These are phyloP conservation scores for Ivindomyrus marchei DNA, from an alignment of 2,113 vertebrate genomes.

Conservation along the genomic window DNA sequence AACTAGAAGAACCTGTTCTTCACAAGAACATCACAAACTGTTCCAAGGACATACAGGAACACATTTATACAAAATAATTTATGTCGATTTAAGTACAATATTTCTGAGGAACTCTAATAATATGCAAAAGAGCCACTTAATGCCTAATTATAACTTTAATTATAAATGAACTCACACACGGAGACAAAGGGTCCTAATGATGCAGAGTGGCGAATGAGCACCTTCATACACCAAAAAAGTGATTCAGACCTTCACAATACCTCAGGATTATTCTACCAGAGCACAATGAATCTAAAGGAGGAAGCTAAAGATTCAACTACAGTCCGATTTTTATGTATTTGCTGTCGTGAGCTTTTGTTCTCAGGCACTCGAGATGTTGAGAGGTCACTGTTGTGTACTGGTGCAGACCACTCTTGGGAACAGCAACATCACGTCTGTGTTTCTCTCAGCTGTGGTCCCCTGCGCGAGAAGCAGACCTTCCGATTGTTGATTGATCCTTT, in stretches of 20 bases:
- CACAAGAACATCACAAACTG: background rate
- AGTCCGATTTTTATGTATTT: background rate
- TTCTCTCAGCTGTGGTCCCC: background rate
- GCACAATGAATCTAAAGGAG: background rate
- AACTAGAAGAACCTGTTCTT: background rate
- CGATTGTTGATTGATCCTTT: background rate
- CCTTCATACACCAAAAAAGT: background rate
- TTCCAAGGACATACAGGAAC: background rate
- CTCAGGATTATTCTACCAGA: background rate
- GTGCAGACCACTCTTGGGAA: background rate
- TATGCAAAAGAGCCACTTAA: background rate
- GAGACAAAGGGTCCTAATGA: background rate
- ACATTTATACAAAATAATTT: background rate
- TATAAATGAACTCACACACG: background rate
- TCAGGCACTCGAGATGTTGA: background rate
- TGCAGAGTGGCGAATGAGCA: background rate
- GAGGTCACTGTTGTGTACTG: background rate
- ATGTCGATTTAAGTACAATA: background rate
- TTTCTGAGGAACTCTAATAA: background rate
- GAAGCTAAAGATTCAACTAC: background rate
- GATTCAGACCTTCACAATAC: background rate
- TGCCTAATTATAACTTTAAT: background rate
- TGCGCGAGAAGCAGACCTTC: background rate
- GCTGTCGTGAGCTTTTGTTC: background rate
- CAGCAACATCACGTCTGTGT: background rate